phyloP scores from a whole-genome alignment of 2,797 vertebrate species.

The Champsocephalus gunnari region DNA sequence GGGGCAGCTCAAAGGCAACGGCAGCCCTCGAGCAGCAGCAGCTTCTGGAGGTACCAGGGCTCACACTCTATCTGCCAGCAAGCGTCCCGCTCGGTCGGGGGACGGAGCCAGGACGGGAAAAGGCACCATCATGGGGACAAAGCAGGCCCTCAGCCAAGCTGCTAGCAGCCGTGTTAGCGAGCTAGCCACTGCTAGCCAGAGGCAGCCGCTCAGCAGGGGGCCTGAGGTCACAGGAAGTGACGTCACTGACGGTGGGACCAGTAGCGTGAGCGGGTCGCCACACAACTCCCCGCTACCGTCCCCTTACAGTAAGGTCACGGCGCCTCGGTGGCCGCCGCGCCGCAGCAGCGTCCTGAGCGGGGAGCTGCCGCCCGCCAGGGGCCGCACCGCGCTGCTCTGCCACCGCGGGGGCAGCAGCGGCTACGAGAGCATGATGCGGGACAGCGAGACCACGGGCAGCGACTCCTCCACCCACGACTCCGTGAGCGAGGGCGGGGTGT shows the following conservation, averaged over 20 bases:
- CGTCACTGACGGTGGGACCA: slow-evolving; percentile 82
- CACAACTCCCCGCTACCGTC: slow-evolving; percentile 84
- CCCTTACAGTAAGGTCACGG: slow-evolving; percentile 95
- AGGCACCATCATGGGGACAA: slow-evolving; percentile 92
- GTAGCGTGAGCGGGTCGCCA: slow-evolving; percentile 72
- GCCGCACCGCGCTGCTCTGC: slow-evolving; percentile 92
- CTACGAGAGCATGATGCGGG: slow-evolving; percentile 93
- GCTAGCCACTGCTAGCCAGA: slow-evolving; percentile 81
- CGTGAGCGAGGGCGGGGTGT: slow-evolving; percentile 90
- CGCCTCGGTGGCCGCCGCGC: slow-evolving; percentile 90
- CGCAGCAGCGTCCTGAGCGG: slow-evolving; percentile 95
- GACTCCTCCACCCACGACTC: slow-evolving; percentile 94
- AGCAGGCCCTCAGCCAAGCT: slow-evolving; percentile 90
- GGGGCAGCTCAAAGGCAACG: slow-evolving; percentile 78
- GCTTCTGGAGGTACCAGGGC: slow-evolving; percentile 79
- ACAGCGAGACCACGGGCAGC: slow-evolving; percentile 95
- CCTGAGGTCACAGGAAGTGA: slow-evolving; percentile 80
- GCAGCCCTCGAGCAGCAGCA: slow-evolving; percentile 74
- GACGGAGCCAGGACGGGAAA: slow-evolving; percentile 83
- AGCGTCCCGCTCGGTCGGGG: slow-evolving; percentile 63
- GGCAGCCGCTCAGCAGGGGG: slow-evolving; percentile 82
- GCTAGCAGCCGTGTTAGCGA: slow-evolving; percentile 92
- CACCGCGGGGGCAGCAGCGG: slow-evolving; percentile 95
- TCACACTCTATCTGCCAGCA: slow-evolving; percentile 73
- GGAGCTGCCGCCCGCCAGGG: slow-evolving; percentile 93